Conservation (phyloP, 2,888 invertebrate genomes). For the Hydroisotoma schaefferi region DNA sequence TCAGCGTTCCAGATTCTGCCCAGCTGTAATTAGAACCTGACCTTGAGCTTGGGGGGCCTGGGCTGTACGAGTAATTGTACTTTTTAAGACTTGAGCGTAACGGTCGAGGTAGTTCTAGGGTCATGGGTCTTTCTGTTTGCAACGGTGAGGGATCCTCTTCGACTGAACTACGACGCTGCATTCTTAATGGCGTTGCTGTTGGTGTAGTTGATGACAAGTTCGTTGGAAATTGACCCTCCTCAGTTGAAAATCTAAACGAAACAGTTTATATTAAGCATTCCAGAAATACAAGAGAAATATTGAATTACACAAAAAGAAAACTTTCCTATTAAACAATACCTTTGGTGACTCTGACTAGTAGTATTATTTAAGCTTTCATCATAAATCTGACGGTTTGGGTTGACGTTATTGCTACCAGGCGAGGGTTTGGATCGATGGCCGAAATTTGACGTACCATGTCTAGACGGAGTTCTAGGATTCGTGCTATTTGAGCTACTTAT, state of each 20-base stretch:
- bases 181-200: conserved; percentile 45
- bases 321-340: conserved; percentile 16
- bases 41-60: conserved; percentile 31
- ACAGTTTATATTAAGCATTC: neutral
- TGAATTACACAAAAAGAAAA: neutral
- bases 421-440: neutral
- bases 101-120: conserved; percentile 62
- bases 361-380: conserved; percentile 54
- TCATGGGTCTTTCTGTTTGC: conserved; percentile 57
- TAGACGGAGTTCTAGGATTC: conserved; percentile 52
- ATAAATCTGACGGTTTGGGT: conserved; percentile 57
- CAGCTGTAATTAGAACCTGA: conserved; percentile 53
- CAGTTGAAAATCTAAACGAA: conserved; percentile 32
- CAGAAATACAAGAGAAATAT: neutral
- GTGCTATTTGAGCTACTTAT: conserved; percentile 54
- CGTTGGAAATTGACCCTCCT: conserved; percentile 35
- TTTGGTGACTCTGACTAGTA: conserved; percentile 54
- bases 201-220: conserved; percentile 26
- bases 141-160: neutral
- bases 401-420: conserved; percentile 65
- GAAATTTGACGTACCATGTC: conserved; percentile 24
- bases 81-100: conserved; percentile 75
- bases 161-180: conserved; percentile 47
- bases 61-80: conserved; percentile 57
- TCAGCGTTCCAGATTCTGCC: conserved; percentile 67